These are phyloP conservation scores for Panthera leo DNA, from an alignment of 2,113 vertebrate genomes.

Conservation along the genomic window DNA sequence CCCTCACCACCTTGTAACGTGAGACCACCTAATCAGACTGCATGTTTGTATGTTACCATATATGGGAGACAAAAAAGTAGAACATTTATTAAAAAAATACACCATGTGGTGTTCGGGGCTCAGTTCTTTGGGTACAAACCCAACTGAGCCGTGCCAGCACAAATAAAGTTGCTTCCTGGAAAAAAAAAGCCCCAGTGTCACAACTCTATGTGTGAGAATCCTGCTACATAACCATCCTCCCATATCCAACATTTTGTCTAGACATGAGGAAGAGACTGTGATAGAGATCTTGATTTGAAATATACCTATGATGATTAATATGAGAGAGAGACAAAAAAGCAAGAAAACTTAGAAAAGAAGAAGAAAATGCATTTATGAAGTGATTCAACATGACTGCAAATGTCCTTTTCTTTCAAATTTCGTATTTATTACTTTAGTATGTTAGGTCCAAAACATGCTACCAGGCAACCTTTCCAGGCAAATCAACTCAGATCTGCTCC, in stretches of 20 bases:
- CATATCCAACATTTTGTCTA: neutral
- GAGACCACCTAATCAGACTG: too few relatives aligned
- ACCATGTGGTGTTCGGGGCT: too few relatives aligned
- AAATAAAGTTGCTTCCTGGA: too few relatives aligned
- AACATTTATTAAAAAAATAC: too few relatives aligned
- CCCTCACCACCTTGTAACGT: too few relatives aligned
- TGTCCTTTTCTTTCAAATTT: slow-evolving; percentile 21
- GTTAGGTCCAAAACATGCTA: neutral
- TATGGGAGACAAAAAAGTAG: too few relatives aligned
- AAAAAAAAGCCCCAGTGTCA: too few relatives aligned
- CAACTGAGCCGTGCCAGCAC: too few relatives aligned
- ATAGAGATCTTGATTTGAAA: slow-evolving; percentile 21
- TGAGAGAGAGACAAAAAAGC: neutral
- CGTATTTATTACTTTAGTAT: neutral
- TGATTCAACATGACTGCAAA: slow-evolving; percentile 25
- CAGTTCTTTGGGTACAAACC: too few relatives aligned
- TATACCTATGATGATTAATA: neutral
- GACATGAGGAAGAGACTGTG: neutral
- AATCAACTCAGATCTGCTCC: neutral
- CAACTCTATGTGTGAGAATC: too few relatives aligned
- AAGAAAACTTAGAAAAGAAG: neutral
- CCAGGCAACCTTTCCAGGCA: neutral
- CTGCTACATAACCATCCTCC: neutral
- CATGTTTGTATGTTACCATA: too few relatives aligned
- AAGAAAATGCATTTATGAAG: neutral